Evolutionary conservation across 2,797 vertebrate genomes (phyloP), one percentile per base, ranked within the genome.

Genomic region (Notolepis coatsorum): DNA sequence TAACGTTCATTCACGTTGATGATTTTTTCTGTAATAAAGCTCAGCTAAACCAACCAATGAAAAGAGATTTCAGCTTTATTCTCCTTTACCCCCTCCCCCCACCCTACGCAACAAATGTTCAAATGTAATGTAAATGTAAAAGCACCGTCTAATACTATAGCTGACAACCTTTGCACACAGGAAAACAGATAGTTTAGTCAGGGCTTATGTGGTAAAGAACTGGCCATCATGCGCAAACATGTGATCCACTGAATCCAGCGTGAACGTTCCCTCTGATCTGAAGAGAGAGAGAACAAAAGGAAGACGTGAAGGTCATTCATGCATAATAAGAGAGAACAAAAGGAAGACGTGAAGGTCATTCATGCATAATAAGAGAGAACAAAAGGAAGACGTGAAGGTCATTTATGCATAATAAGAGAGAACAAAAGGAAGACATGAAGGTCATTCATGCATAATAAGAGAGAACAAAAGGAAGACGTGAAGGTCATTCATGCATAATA

Each of bases 171-270:
- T n/a, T n/a, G n/a, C n/a, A n/a, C n/a, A n/a, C n/a, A n/a, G n/a
- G n/a, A 27, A 2, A 3, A 5, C 1, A 3, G n/a, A 8, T 42
- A 30, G n/a, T 35, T 48, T 2, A 5, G 9, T 2, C 1, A 0
- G 13, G 33, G 42, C 41, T 79, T 42, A 82, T 61, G 70, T 67
- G 5, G 73, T 76, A 0, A 47, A 57, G 10, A 55, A 21, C 6
- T 60, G 71, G 21, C 59, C 8, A 7, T 72, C 37, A 25, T 60
- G 65, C 38, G 45, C 25, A 13, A 75, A 42, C 38, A 58, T 25
- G 7, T 15, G 17, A 9, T 56, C 52, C 6, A 28, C n/a, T 21
- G 39, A 28, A 28, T 48, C 9, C 12, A 41, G 21, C 15, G 35
- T 12, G 18, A 28, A 39, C 15, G 39, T 18, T 27, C 24, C 37